Conservation (phyloP, 2,888 invertebrate genomes). For the Brachylomia viminalis region DNA sequence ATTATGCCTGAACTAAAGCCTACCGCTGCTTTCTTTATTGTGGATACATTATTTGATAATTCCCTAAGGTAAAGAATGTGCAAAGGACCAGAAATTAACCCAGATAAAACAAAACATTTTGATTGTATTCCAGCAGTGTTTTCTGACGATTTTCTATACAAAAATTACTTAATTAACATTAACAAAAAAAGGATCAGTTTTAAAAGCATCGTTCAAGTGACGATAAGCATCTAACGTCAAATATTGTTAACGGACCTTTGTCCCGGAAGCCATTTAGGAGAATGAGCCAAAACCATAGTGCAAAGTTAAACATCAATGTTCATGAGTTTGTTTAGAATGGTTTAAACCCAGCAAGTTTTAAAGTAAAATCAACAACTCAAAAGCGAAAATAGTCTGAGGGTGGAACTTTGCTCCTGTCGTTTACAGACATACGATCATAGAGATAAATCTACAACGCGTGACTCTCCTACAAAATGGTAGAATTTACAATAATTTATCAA, state of each 20-base stretch:
- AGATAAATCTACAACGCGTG: neutral
- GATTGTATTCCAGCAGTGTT: neutral
- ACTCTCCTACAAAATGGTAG: neutral
- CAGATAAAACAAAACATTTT: constrained; percentile 5
- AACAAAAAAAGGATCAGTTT: neutral
- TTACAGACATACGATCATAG: neutral
- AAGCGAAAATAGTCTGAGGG: neutral
- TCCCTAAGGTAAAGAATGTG: neutral
- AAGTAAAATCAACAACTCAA: neutral
- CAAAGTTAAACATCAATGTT: neutral
- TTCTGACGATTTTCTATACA: constrained; percentile 4
- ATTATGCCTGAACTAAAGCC: neutral
- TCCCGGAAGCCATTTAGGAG: neutral
- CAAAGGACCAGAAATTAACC: neutral
- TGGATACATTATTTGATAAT: neutral
- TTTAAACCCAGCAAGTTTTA: neutral
- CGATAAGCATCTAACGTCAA: constrained; percentile 62
- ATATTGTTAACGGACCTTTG: neutral
- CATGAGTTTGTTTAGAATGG: neutral
- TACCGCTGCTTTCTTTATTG: neutral
- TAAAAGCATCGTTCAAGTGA: constrained; percentile 22
- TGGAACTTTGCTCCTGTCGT: too few relatives aligned
- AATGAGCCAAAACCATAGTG: neutral
- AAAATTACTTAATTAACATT: constrained; percentile 1
- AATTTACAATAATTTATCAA: neutral